Conservation (phyloP, 2,888 invertebrate species). For the Unio delphinus region DNA sequence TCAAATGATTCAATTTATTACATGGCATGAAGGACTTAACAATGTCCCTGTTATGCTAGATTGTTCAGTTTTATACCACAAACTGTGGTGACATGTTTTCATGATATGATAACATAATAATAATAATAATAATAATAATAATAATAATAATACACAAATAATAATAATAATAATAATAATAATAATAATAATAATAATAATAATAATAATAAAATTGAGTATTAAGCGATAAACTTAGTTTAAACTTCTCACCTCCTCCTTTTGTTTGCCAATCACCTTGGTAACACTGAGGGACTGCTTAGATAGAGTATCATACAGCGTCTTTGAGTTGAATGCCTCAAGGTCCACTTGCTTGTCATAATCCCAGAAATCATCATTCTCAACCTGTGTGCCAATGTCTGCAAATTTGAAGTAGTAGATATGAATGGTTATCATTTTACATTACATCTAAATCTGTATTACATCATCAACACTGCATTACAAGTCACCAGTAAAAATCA, state of each 20-base stretch:
- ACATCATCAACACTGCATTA: too few species aligned
- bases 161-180: background rate
- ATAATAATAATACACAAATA: too few species aligned
- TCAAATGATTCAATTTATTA: too few species aligned
- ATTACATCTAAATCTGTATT: too few species aligned
- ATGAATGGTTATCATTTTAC: too few species aligned
- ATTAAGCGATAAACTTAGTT: background rate
- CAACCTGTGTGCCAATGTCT: conserved; percentile 49
- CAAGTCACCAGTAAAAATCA: too few species aligned
- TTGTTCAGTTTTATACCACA: too few species aligned
- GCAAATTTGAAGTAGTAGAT: background rate
- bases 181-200: background rate
- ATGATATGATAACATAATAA: too few species aligned
- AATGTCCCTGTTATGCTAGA: too few species aligned
- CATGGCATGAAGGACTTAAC: too few species aligned
- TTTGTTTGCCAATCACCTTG: conserved; percentile 63
- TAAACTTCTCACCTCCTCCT: conserved; percentile 58
- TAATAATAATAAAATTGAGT: background rate
- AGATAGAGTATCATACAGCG: conserved; percentile 65
- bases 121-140: background rate
- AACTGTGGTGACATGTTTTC: too few species aligned
- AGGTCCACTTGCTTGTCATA: conserved; percentile 67
- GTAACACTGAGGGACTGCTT: conserved; percentile 63
- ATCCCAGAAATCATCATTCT: conserved; percentile 69
- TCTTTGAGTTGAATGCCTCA: conserved; percentile 64